Evolutionary conservation across 1,140 invertebrate genomes (phyloP).

Genomic region (Cotesia glomerata): DNA sequence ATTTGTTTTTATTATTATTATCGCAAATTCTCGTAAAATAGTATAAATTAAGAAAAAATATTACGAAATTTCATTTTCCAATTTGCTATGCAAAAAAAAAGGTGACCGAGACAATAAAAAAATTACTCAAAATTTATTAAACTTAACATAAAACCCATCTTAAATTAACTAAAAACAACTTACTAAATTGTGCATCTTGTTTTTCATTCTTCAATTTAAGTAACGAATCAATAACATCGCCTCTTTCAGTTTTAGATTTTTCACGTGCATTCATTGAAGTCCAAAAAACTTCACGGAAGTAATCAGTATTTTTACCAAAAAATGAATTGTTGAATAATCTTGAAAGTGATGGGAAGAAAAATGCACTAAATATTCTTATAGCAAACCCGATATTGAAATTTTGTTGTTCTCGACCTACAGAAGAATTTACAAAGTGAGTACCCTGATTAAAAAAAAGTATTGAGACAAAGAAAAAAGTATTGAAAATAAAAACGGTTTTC

Average conservation of each 20-base stretch:
- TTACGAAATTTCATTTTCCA: too few relatives aligned
- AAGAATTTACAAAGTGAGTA: constrained; percentile 17
- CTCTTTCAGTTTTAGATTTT: constrained; percentile 44
- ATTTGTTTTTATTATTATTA: too few relatives aligned
- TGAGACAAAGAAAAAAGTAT: too few relatives aligned
- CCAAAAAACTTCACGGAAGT: constrained; percentile 54
- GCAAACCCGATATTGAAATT: neutral
- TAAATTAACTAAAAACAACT: constrained; percentile 20
- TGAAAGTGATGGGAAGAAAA: constrained; percentile 52
- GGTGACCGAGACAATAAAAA: too few relatives aligned
- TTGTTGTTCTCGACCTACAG: neutral
- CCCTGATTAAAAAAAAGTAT: too few relatives aligned
- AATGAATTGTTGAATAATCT: constrained; percentile 43
- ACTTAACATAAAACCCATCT: too few relatives aligned
- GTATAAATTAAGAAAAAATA: too few relatives aligned
- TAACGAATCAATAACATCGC: constrained; percentile 56
- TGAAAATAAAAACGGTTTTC: too few relatives aligned
- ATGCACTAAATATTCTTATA: constrained; percentile 33
- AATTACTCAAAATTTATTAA: too few relatives aligned
- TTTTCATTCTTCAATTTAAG: constrained; percentile 51
- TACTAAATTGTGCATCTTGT: constrained; percentile 50
- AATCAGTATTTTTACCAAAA: constrained; percentile 27
- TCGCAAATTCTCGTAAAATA: too few relatives aligned
- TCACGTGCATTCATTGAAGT: constrained; percentile 49
- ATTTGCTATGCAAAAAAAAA: too few relatives aligned